Base-by-base conservation (phyloP, 30 jellyfish, hydroid and myxozoan genomes). In the Aurelia sp. region DNA sequence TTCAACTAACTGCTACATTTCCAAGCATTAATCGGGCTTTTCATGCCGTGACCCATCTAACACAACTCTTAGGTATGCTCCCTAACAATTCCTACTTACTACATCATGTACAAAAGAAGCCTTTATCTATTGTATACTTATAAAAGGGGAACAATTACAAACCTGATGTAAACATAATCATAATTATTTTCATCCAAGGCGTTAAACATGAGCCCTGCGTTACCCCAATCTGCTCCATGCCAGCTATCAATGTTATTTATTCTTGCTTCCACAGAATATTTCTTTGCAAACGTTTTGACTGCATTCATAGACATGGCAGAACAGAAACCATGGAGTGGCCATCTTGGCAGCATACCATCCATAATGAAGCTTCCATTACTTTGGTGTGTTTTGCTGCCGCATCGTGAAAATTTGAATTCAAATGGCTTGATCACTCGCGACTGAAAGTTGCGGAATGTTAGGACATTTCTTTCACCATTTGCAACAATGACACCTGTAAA, bases 181-280 rank as follows among this genome's bases (percentile, higher is more conserved):
- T 21, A 90, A 65, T 90, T 83, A 61, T 90, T 76, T 10, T 58
- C 84, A 72, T 83, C 95, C 78, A 65, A 35, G 22, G 90, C 97
- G 55, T 90, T 90, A 58, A 66, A 90, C 88, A 84, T 68, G 21
- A 90, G 71, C 7, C 97, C 97, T 31, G 77, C 72, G 20, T 50
- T 72, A 7, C 97, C 93, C 97, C 97, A 89, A 41, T 89, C 97
- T 20, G 80, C 27, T 27, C 95, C 97, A 8, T 61, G 90, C 97
- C 97, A 90, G 67, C 97, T 90, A 22, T 83, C 93, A n/a, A 90
- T 82, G 69, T 82, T 82, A 66, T 80, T 30, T 57, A 90, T 59
- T 31, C 24, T 66, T 35, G 88, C 95, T 52, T 86, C 60, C 6
- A 90, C 84, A 1, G 38, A 15, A 31, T 90, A 90, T 30, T 69